A percentile compares a stretch with the other conserved stretches of the same genome.
Conservation (phyloP, 2,888 invertebrate species). For the Athalia circularis region DNA sequence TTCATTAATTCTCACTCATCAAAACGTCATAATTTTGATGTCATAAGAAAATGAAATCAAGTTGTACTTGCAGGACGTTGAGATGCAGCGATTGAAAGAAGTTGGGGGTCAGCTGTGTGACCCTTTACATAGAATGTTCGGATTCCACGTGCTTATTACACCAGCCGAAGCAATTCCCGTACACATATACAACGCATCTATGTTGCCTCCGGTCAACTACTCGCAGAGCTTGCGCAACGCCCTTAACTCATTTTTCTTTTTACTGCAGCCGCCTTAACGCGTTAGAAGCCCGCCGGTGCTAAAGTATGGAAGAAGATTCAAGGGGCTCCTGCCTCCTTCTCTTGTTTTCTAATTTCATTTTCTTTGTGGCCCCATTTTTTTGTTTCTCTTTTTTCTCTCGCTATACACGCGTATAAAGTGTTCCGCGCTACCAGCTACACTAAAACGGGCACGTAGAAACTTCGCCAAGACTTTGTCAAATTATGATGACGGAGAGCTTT, state of each 20-base stretch:
- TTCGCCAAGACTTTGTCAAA: no score
- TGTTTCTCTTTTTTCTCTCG: not conserved
- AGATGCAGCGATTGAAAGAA: constrained; percentile 17
- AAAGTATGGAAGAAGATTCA: constrained; percentile 14
- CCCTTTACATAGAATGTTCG: constrained; percentile 19
- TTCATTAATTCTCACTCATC: no score
- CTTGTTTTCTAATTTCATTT: not conserved
- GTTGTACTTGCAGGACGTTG: no score
- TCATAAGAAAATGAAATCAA: no score
- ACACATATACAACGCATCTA: constrained; percentile 22
- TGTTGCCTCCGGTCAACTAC: constrained; percentile 25
- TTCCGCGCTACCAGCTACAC: no score
- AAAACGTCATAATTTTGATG: no score
- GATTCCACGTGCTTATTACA: constrained; percentile 8
- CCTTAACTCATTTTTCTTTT: not conserved
- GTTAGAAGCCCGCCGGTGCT: constrained; percentile 21
- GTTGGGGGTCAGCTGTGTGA: not conserved
- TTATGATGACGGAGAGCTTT: not conserved
- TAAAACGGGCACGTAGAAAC: no score
- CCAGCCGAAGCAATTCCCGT: constrained; percentile 7
- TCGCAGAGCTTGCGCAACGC: constrained; percentile 12
- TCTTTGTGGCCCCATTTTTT: not conserved
- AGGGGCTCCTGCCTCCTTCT: constrained; percentile 13
- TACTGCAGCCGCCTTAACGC: not conserved
- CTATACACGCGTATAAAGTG: not conserved